Percentiles rank a stretch among this genome's conserved stretches.
Evolutionary conservation across 2,888 invertebrate genomes (phyloP).

Genomic region (Elaeidobius kamerunicus): DNA sequence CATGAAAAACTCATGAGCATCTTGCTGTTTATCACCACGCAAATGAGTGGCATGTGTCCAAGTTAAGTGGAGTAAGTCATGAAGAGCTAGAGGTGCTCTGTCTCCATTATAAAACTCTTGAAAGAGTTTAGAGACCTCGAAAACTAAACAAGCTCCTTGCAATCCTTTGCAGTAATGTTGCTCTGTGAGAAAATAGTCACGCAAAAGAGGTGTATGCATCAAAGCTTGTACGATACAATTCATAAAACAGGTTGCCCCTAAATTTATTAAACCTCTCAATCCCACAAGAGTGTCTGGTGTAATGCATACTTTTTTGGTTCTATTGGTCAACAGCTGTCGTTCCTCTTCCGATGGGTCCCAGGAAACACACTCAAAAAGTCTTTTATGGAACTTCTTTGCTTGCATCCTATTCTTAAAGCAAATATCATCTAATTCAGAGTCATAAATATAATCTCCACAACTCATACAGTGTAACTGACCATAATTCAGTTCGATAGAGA

Average conservation of each 20-base stretch:
- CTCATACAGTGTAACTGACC: constrained; percentile 87
- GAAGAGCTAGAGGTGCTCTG: constrained; percentile 82
- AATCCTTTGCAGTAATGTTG: constrained; percentile 79
- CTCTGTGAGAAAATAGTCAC: constrained; percentile 95
- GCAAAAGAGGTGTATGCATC: constrained; percentile 89
- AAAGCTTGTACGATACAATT: constrained; percentile 95
- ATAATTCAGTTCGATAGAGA: constrained; percentile 84
- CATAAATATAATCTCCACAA: constrained; percentile 90
- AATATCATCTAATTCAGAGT: constrained; percentile 45
- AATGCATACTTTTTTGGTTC: constrained; percentile 76
- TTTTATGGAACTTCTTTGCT: constrained; percentile 44
- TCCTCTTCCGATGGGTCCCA: constrained; percentile 81
- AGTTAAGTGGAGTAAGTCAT: constrained; percentile 85
- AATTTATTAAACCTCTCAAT: constrained; percentile 88
- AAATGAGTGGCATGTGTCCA: constrained; percentile 96
- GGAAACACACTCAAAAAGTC: constrained; percentile 57
- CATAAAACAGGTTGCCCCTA: constrained; percentile 98
- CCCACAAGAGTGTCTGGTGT: constrained; percentile 83
- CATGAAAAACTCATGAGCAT: constrained; percentile 98
- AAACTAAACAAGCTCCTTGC: constrained; percentile 83
- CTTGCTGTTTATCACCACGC: constrained; percentile 95
- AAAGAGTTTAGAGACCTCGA: constrained; percentile 92
- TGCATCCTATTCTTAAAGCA: constrained; percentile 45
- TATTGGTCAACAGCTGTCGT: constrained; percentile 68
- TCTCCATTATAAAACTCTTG: constrained; percentile 96